Percentiles rank a stretch among this genome's conserved stretches.
Evolutionary conservation across 1,140 invertebrate genomes (phyloP).

Genomic region (Aphidius ervi): DNA sequence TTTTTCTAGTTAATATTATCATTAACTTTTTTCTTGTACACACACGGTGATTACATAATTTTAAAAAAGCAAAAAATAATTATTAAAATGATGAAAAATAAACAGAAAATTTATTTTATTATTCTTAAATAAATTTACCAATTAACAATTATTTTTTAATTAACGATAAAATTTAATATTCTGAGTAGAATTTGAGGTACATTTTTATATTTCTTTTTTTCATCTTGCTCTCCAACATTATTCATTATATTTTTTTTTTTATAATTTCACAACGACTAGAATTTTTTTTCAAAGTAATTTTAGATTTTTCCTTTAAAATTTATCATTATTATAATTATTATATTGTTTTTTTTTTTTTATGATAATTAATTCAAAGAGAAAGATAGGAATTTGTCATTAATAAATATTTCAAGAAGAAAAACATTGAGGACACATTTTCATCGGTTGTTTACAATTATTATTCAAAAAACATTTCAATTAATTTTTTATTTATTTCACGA

Average conservation of each 20-base stretch:
- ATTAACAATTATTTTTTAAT: too few relatives aligned
- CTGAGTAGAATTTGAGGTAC: slow-evolving; percentile 41
- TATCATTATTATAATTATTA: too few relatives aligned
- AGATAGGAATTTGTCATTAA: too few relatives aligned
- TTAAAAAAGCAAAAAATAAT: too few relatives aligned
- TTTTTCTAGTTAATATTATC: too few relatives aligned
- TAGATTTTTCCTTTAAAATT: too few relatives aligned
- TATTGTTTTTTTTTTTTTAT: slow-evolving; percentile 6
- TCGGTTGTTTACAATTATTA: too few relatives aligned
- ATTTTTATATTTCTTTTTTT: slow-evolving; percentile 47
- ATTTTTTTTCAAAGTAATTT: slow-evolving; percentile 2
- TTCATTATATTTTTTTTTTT: slow-evolving; percentile 12
- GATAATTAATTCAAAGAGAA: too few relatives aligned
- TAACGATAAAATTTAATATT: slow-evolving; percentile 31
- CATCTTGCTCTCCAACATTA: slow-evolving; percentile 34
- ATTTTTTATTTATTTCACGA: neutral
- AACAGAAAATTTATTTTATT: neutral
- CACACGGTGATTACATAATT: neutral
- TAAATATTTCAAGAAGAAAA: too few relatives aligned
- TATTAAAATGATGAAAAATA: neutral
- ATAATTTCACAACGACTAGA: neutral
- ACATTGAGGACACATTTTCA: too few relatives aligned
- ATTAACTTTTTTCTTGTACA: neutral
- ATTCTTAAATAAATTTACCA: too few relatives aligned
- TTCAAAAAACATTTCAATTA: too few relatives aligned